These are phyloP conservation scores for Athalia circularis DNA, from an alignment of 2,888 invertebrate genomes.

Conservation along the genomic window DNA sequence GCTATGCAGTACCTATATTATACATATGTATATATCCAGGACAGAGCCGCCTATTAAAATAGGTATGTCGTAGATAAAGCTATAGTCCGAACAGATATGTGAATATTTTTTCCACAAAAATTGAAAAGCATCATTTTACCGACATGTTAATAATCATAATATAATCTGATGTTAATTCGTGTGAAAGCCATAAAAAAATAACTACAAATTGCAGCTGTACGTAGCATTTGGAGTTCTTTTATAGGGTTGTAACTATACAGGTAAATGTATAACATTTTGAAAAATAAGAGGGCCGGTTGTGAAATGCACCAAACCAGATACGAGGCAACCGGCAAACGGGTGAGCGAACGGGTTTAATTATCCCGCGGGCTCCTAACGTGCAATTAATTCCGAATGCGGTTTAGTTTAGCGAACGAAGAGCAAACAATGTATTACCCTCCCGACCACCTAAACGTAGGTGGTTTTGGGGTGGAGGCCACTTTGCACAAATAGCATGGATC, in stretches of 20 bases:
- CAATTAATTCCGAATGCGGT: slow-evolving; percentile 71
- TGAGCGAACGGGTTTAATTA: slow-evolving; percentile 69
- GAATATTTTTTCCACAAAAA: neutral
- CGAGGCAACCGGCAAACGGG: slow-evolving; percentile 53
- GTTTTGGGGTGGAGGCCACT: slow-evolving; percentile 67
- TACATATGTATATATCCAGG: no score
- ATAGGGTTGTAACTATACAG: neutral
- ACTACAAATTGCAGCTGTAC: no score
- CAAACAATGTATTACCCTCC: slow-evolving; percentile 69
- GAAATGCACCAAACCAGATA: slow-evolving; percentile 56
- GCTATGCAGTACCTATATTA: no score
- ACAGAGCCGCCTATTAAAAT: no score
- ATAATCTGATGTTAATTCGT: neutral
- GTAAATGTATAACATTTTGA: neutral
- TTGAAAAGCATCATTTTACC: slow-evolving; percentile 7
- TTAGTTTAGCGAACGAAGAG: slow-evolving; percentile 70
- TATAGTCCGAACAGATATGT: neutral
- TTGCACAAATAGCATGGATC: slow-evolving; percentile 68
- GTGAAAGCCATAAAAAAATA: neutral
- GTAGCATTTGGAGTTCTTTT: no score
- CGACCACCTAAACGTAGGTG: slow-evolving; percentile 66
- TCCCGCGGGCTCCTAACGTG: slow-evolving; percentile 68
- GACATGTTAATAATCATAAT: neutral
- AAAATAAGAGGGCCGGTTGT: slow-evolving; percentile 2
- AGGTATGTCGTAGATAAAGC: no score